These are phyloP conservation scores for Eudasyphora cyanicolor DNA, from an alignment of 2,888 invertebrate genomes.

Conservation along the genomic window DNA sequence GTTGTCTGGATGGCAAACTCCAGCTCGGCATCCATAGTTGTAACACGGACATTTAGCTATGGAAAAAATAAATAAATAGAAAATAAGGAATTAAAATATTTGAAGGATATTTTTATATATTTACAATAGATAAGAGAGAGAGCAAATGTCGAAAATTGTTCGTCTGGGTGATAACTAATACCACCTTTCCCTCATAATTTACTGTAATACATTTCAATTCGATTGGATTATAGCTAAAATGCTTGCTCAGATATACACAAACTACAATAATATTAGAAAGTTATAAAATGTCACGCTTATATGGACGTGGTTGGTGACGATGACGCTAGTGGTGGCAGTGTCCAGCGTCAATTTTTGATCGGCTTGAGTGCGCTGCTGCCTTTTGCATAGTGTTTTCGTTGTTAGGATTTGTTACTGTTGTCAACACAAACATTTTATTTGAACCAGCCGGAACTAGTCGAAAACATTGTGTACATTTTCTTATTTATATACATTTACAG, in stretches of 20 bases:
- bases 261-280: conserved; percentile 64
- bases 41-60: conserved; percentile 99
- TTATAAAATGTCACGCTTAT: conserved; percentile 70
- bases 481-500: not conserved
- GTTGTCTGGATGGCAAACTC: conserved; percentile 99
- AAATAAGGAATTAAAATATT: not conserved
- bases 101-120: not conserved
- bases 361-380: not conserved
- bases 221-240: conserved; percentile 49
- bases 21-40: conserved; percentile 99
- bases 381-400: conserved; percentile 9
- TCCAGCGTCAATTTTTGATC: conserved; percentile 12
- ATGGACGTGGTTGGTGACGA: conserved; percentile 68
- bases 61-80: conserved; percentile 71
- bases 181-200: not conserved
- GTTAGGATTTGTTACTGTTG: conserved; percentile 33
- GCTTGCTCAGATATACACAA: conserved; percentile 37
- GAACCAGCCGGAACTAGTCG: not conserved
- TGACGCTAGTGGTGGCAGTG: not conserved
- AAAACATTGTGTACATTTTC: not conserved
- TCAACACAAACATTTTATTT: conserved; percentile 42
- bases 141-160: no score
- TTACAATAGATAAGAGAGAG: not conserved
- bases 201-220: conserved; percentile 40
- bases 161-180: not conserved